Evolutionary conservation across 2,888 invertebrate species (phyloP).

Genomic region (Dromius quadrimaculatus): DNA sequence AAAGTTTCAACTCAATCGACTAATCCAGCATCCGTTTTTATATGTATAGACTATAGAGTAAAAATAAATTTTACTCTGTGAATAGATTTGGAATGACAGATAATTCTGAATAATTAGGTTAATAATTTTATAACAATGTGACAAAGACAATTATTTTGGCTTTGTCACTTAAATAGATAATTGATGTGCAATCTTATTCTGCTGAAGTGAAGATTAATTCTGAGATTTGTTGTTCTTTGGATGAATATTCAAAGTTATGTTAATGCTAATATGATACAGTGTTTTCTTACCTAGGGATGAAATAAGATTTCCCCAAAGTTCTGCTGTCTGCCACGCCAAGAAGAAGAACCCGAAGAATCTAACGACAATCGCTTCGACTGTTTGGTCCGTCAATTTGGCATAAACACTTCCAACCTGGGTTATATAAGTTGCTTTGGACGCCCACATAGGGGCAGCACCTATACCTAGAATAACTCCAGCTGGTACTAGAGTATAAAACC

Average conservation of each 20-base stretch:
- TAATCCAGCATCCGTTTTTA: too few relatives aligned
- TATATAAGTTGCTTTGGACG: slow-evolving; percentile 97
- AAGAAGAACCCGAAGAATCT: slow-evolving; percentile 99
- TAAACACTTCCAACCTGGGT: slow-evolving; percentile 94
- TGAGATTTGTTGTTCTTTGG: too few relatives aligned
- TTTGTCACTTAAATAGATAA: too few relatives aligned
- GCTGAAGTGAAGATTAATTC: too few relatives aligned
- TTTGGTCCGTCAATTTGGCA: slow-evolving; percentile 88
- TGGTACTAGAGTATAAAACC: slow-evolving; percentile 92
- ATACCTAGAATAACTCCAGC: slow-evolving; percentile 94
- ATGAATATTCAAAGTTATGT: neutral
- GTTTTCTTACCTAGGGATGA: slow-evolving; percentile 89
- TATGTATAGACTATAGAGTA: neutral
- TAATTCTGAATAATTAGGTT: too few relatives aligned
- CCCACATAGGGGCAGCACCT: slow-evolving; percentile 98
- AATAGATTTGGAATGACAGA: neutral
- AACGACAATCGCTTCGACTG: slow-evolving; percentile 92
- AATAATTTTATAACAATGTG: too few relatives aligned
- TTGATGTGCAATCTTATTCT: too few relatives aligned
- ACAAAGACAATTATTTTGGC: too few relatives aligned
- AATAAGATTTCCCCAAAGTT: slow-evolving; percentile 96
- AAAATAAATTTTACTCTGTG: neutral
- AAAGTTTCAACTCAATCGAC: too few relatives aligned
- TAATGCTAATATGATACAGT: neutral
- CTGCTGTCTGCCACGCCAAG: slow-evolving; percentile 96